Evolutionary conservation across 2,888 invertebrate species (phyloP), one percentile per base, ranked within the genome.

Genomic region (Cyaniris semiargus): DNA sequence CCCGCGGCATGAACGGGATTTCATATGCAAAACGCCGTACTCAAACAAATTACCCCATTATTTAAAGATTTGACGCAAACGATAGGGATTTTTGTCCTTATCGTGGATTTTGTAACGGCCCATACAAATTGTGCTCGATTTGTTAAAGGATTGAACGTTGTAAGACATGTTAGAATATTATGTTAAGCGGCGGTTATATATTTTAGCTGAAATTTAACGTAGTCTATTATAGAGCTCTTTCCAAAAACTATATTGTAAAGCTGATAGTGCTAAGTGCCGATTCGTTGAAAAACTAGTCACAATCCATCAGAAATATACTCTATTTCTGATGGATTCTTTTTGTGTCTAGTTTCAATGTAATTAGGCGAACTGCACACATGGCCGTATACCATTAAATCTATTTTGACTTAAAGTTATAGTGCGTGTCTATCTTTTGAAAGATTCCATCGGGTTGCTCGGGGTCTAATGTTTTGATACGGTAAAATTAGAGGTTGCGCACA

Each of bases 401-500:
- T 74, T 74, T 74, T 74, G 74, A 74, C 60, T 38, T 38, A 23
- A 76, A 76, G 58, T 72, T 72, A 31, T 76, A 76, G 72, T 38
- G 76, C 72, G 70, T 74, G 38, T 75, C 75, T 70, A 76, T 74
- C 48, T 23, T 72, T 75, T 75, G 77, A 79, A 72, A 80, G 80
- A 80, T 80, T 78, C 78, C 82, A 83, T 82, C 80, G 78, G 81
- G 80, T 53, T 53, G 5, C 53, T 18, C 53, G 79, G 80, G 83
- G 84, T 84, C 88, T 89, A 90, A 92, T 91, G 90, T 91, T 93
- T 91, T 93, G 93, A 93, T 93, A 92, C 90, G 92, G 87, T 89
- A 90, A 89, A 92, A 93, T 94, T 94, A 92, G 86, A 85, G 86
- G 85, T 83, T 81, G 80, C 78, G 84, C 86, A 83, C 93, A 94